Evolutionary conservation across 2,797 vertebrate genomes (phyloP).

Genomic region (Dicrostonyx torquatus): DNA sequence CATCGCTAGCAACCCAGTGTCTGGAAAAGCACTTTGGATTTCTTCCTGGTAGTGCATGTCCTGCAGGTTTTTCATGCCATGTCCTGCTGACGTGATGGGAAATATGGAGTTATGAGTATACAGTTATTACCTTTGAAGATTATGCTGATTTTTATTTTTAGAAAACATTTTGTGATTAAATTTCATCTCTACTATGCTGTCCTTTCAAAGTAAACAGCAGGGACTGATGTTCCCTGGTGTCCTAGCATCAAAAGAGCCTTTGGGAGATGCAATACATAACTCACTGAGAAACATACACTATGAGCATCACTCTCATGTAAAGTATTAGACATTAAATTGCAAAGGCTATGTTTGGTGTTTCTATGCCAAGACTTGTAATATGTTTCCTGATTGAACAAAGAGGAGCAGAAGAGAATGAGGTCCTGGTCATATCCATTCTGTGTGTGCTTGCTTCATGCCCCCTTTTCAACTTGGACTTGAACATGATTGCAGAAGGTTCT

Average conservation of each 20-base stretch:
- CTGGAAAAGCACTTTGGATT: neutral
- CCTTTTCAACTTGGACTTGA: neutral
- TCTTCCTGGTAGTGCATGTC: neutral
- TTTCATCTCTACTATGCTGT: neutral
- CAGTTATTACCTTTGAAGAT: neutral
- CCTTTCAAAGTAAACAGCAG: neutral
- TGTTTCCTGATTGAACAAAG: conserved; percentile 13
- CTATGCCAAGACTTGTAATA: neutral
- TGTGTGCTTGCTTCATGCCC: neutral
- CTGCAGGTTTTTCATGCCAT: neutral
- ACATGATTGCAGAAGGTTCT: neutral
- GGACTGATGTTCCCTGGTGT: neutral
- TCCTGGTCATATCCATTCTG: too few species aligned
- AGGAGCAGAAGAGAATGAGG: neutral
- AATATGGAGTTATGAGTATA: neutral
- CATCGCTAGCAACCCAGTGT: neutral
- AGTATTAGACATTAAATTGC: neutral
- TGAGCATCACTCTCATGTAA: neutral
- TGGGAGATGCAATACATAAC: neutral
- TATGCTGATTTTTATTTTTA: neutral
- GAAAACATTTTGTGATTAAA: neutral
- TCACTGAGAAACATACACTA: neutral
- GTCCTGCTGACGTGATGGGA: neutral
- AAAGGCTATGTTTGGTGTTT: neutral
- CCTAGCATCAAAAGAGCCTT: neutral